Base-by-base conservation (phyloP, 2,888 invertebrate species). In the Cryptus armator region DNA sequence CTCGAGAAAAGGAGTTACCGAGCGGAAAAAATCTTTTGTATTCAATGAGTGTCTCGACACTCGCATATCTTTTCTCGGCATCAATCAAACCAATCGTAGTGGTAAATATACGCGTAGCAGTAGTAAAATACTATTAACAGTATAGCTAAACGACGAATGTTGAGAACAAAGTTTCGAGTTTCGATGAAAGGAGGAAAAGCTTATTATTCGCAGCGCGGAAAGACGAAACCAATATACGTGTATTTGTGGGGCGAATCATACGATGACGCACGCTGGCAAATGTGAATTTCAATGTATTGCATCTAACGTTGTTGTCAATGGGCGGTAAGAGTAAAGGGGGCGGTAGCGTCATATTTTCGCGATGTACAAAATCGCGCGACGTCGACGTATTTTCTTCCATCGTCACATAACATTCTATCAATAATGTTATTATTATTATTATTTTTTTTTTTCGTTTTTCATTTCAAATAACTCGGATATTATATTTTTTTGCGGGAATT, bases 221-320 rank as follows among this genome's bases (percentile, higher is more conserved):
- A 24, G 4, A 5, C 24, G 56, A 16, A 32, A 66, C 64, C 46
- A 10, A 66, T n/a, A 2, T 16, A n/a, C 24, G 62, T 37, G 72
- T 46, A 48, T 19, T 7, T 9, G 37, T 67, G 43, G 24, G 24
- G 56, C 37, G 53, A 56, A 24, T 56, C n/a, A 43, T 24, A 10
- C 70, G 16, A 80, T 83, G 79, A 80, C 83, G 79, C 83, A 83
- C 44, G 62, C 24, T 19, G 46, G 19, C 9, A 46, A 70, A 46
- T 51, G 74, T 16, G 4, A 56, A 68, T 19, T 32, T 24, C 29
- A 43, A 66, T 16, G 19, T 9, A 29, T 51, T 71, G 78, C 32
- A 72, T 19, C 48, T 37, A 10, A 66, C 75, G 59, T 29, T n/a
- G 24, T 76, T 76, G 66, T 83, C 68, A 83, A 80, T 71, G 53